Conservation (phyloP, 2,888 invertebrate species). For the Torymus texanus region DNA sequence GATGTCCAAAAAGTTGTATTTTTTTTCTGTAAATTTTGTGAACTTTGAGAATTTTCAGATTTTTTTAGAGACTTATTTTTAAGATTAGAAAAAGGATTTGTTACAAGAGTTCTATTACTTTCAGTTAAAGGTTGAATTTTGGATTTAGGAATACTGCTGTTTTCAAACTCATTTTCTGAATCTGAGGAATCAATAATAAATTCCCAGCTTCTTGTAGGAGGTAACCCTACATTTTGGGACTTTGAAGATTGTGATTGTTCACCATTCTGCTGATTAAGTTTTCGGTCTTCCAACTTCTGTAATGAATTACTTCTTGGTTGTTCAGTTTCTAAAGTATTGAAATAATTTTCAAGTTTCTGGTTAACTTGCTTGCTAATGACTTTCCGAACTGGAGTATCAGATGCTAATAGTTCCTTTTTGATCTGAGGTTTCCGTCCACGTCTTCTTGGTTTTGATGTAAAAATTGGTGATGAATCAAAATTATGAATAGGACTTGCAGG, state of each 20-base stretch:
- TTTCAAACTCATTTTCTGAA: constrained; percentile 23
- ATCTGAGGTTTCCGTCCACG: constrained; percentile 8
- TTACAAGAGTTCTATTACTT: not conserved
- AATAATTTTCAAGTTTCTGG: not conserved
- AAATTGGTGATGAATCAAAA: constrained; percentile 1
- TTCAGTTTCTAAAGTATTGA: not conserved
- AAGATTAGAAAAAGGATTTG: constrained; percentile 28
- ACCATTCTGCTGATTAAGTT: not conserved
- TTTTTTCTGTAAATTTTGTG: not conserved
- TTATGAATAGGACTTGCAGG: not conserved
- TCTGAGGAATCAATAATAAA: constrained; percentile 6
- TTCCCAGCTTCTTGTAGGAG: not conserved
- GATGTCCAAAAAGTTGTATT: constrained; percentile 12
- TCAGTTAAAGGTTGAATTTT: not conserved
- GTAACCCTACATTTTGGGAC: not conserved
- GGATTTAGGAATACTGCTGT: not conserved
- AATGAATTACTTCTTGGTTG: not conserved
- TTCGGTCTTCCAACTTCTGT: constrained; percentile 11
- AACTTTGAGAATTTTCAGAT: not conserved
- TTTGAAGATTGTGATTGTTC: not conserved
- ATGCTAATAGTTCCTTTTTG: not conserved
- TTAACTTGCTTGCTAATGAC: not conserved
- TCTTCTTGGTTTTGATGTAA: constrained; percentile 11
- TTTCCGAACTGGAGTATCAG: too few relatives aligned
- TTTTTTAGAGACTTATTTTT: constrained; percentile 6